Evolutionary conservation across 2,888 invertebrate species (phyloP).

Genomic region (Schizaphis graminum): DNA sequence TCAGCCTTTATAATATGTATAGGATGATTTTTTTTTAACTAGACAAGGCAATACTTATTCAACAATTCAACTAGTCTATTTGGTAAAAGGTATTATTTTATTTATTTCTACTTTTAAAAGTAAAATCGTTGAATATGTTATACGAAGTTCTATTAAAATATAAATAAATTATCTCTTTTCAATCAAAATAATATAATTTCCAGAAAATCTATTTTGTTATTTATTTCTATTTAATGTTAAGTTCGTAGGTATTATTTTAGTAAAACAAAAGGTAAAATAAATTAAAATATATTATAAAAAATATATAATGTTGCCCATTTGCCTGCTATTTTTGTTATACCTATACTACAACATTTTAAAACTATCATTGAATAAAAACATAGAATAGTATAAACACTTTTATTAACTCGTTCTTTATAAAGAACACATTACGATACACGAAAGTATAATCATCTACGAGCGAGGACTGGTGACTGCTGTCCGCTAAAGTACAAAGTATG

Average conservation of each 20-base stretch:
- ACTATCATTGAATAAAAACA: too few species aligned
- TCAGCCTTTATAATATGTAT: background rate
- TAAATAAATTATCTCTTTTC: background rate
- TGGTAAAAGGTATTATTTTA: background rate
- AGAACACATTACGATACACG: background rate
- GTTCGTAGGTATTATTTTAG: too few species aligned
- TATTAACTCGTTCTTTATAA: background rate
- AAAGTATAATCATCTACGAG: background rate
- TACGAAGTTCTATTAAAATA: background rate
- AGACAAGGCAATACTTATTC: background rate
- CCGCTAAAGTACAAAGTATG: background rate
- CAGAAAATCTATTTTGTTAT: background rate
- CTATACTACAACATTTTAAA: too few species aligned
- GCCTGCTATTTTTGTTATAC: too few species aligned
- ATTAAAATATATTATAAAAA: too few species aligned
- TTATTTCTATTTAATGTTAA: too few species aligned
- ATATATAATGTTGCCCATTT: too few species aligned
- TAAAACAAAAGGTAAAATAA: too few species aligned
- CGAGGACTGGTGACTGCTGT: too few species aligned
- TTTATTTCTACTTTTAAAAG: background rate
- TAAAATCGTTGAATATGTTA: background rate
- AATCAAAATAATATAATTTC: background rate
- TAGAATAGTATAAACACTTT: background rate
- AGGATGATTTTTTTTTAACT: background rate
- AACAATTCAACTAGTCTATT: background rate